Evolutionary conservation across 2,888 invertebrate species (phyloP).

Genomic region (Apantesis nais): DNA sequence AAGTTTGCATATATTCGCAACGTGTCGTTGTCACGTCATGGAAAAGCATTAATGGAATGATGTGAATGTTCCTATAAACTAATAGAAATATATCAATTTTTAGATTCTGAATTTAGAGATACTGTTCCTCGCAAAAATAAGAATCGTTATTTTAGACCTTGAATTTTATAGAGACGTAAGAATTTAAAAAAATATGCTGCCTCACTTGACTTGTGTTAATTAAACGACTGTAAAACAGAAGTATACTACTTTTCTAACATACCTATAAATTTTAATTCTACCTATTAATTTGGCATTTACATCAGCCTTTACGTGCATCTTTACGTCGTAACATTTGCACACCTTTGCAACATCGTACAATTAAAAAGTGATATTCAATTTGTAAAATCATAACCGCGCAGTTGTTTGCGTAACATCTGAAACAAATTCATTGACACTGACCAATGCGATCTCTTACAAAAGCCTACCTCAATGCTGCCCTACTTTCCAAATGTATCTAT

Average conservation of each 20-base stretch:
- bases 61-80: background rate
- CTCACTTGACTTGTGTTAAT: background rate
- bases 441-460: conserved; percentile 77
- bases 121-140: background rate
- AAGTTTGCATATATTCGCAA: too few relatives aligned
- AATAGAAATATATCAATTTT: too few relatives aligned
- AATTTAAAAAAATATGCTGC: background rate
- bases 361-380: conserved; percentile 47
- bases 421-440: conserved; percentile 82
- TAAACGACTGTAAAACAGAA: background rate
- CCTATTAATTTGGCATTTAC: background rate
- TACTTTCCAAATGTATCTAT: conserved; percentile 76
- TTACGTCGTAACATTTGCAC: conserved; percentile 24
- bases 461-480: conserved; percentile 82
- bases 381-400: conserved; percentile 40
- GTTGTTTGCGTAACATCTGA: conserved; percentile 67
- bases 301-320: conserved; percentile 18
- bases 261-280: background rate
- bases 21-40: background rate
- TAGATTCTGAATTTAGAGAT: background rate
- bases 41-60: background rate
- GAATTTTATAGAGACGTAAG: too few relatives aligned
- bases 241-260: background rate
- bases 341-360: conserved; percentile 30
- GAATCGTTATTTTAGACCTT: background rate